Conservation (phyloP, 2,113 vertebrate genomes). For the Nibea albiflora region DNA sequence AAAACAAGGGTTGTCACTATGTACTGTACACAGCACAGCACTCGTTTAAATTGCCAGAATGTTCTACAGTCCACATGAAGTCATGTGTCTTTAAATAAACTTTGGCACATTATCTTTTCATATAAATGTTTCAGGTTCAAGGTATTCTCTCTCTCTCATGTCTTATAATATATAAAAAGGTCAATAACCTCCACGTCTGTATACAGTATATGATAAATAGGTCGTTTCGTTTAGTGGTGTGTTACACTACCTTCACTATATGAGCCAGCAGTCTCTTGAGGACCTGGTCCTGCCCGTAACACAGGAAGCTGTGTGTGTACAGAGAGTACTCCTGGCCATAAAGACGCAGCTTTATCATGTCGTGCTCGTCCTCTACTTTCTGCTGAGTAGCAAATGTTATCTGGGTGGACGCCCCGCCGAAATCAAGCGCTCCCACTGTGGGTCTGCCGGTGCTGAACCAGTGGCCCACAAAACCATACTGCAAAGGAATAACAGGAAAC, state of each 20-base stretch:
- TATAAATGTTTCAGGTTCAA: neutral
- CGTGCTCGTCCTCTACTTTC: slow-evolving; percentile 78
- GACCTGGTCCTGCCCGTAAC: slow-evolving; percentile 92
- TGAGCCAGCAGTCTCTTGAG: slow-evolving; percentile 87
- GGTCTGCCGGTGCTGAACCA: slow-evolving; percentile 88
- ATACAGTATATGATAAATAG: neutral
- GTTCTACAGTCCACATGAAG: neutral
- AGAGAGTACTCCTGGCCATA: slow-evolving; percentile 89
- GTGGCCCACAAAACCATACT: slow-evolving; percentile 91
- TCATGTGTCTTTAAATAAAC: too few relatives aligned
- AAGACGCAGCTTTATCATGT: slow-evolving; percentile 83
- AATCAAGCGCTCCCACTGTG: slow-evolving; percentile 93
- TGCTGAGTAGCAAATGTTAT: slow-evolving; percentile 91
- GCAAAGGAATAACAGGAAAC: slow-evolving; percentile 9
- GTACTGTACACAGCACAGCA: neutral
- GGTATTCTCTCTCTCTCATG: neutral
- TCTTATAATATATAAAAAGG: neutral
- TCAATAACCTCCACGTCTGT: neutral
- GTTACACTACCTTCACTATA: slow-evolving; percentile 82
- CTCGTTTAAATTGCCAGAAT: neutral
- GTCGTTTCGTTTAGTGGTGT: neutral
- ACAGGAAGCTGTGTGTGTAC: slow-evolving; percentile 97
- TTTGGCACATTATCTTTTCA: too few relatives aligned
- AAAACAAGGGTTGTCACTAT: neutral
- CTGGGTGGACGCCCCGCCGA: slow-evolving; percentile 96